These are phyloP conservation scores for Scomberomorus guttatus DNA, from an alignment of 2,797 vertebrate species.

Conservation along the genomic window DNA sequence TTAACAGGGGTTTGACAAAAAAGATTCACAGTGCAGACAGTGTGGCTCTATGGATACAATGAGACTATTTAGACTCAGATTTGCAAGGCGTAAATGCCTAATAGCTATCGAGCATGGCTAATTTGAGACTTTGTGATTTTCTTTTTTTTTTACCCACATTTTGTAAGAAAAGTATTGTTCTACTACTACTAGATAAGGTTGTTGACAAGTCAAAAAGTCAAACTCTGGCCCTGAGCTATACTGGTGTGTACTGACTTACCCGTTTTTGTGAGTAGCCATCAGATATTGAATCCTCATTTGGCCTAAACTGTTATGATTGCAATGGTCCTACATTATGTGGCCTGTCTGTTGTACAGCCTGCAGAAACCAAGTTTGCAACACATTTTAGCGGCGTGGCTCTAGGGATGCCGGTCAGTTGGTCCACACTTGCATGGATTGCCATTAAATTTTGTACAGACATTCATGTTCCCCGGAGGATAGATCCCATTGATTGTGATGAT, in stretches of 20 bases:
- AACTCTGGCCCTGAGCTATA: background rate
- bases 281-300: background rate
- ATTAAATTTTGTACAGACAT: no score
- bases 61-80: constrained; percentile 57
- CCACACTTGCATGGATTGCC: background rate
- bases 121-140: background rate
- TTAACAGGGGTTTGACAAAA: constrained; percentile 75
- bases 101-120: background rate
- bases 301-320: background rate
- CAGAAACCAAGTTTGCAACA: background rate
- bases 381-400: background rate
- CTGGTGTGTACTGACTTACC: background rate
- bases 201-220: background rate
- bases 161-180: constrained; percentile 1
- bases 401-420: background rate
- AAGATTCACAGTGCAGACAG: constrained; percentile 65
- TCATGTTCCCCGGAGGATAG: background rate
- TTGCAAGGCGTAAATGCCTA: background rate
- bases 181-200: background rate
- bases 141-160: constrained; percentile 2
- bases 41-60: constrained; percentile 58
- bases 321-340: background rate
- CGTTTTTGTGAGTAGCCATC: background rate
- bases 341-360: background rate
- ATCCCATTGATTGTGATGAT: background rate